A percentile compares a stretch with the other conserved stretches of the same genome.
phyloP scores from a whole-genome alignment of 1,140 invertebrate species.

The Habropoda laboriosa region DNA sequence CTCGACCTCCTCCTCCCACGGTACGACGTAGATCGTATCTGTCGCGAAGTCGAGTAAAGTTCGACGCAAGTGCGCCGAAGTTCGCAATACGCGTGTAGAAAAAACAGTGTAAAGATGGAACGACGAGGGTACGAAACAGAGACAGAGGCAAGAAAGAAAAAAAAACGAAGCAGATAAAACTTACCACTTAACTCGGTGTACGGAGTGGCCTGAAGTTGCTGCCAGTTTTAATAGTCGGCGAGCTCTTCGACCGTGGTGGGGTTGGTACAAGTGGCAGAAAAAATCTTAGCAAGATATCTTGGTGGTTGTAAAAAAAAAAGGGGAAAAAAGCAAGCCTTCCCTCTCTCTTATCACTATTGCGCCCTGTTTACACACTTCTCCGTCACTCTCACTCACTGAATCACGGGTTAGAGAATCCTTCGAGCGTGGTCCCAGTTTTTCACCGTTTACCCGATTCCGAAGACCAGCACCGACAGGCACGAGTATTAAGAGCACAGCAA shows the following conservation, averaged over 20 bases:
- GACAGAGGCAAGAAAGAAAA: background rate
- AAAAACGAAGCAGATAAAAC: slow-evolving; percentile 55
- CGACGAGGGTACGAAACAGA: background rate
- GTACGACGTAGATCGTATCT: background rate
- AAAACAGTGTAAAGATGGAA: background rate
- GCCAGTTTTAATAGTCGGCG: slow-evolving; percentile 60
- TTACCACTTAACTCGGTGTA: slow-evolving; percentile 74
- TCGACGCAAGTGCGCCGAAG: background rate
- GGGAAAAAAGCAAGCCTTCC: background rate
- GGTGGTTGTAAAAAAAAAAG: background rate
- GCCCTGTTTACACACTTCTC: slow-evolving; percentile 55
- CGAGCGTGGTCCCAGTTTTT: slow-evolving; percentile 15
- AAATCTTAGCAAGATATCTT: slow-evolving; percentile 12
- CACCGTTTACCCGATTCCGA: background rate
- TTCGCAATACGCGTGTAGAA: background rate
- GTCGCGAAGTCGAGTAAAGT: background rate
- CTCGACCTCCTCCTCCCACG: background rate
- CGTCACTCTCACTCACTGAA: slow-evolving; percentile 69
- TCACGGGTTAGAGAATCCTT: background rate
- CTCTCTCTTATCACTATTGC: slow-evolving; percentile 23
- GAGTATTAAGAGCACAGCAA: background rate
- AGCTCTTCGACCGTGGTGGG: slow-evolving; percentile 4
- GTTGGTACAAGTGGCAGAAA: slow-evolving; percentile 25
- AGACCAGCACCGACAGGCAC: background rate
- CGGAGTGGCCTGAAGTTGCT: slow-evolving; percentile 70